Percentiles rank a stretch among this genome's conserved stretches.
Conservation (phyloP, 2,113 vertebrate genomes). For the Lamprologus callipterus region DNA sequence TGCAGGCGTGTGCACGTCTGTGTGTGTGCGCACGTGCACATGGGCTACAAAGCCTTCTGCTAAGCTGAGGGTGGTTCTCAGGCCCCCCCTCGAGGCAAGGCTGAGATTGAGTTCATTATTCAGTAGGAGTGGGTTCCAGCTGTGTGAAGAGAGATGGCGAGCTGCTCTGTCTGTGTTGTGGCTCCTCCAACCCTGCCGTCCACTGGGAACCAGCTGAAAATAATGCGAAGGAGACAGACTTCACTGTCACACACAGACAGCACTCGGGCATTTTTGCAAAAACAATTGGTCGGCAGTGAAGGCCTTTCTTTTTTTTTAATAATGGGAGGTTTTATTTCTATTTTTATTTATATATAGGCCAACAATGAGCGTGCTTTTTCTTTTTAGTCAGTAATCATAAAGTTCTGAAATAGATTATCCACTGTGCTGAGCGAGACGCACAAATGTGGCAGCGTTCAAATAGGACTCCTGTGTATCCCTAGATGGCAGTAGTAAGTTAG, state of each 20-base stretch:
- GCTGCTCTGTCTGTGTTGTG: constrained; percentile 31
- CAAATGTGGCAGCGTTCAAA: neutral
- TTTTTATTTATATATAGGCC: neutral
- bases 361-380: neutral
- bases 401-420: neutral
- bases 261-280: neutral
- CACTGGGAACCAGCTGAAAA: constrained; percentile 18
- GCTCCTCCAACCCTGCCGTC: constrained; percentile 24
- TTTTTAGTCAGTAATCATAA: neutral
- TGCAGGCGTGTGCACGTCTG: neutral
- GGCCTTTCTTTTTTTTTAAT: neutral
- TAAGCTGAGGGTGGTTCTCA: constrained; percentile 34
- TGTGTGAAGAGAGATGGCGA: constrained; percentile 28
- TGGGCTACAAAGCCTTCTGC: constrained; percentile 33
- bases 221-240: constrained; percentile 4
- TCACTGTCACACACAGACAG: neutral
- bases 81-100: constrained; percentile 14
- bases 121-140: constrained; percentile 44
- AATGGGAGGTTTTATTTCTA: neutral
- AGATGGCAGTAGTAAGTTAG: constrained; percentile 79
- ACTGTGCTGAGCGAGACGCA: neutral
- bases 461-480: constrained; percentile 49
- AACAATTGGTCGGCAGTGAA: neutral
- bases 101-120: constrained; percentile 60
- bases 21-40: neutral